These are phyloP conservation scores for Onychostoma macrolepis DNA, from an alignment of 2,113 vertebrate genomes.

Conservation along the genomic window DNA sequence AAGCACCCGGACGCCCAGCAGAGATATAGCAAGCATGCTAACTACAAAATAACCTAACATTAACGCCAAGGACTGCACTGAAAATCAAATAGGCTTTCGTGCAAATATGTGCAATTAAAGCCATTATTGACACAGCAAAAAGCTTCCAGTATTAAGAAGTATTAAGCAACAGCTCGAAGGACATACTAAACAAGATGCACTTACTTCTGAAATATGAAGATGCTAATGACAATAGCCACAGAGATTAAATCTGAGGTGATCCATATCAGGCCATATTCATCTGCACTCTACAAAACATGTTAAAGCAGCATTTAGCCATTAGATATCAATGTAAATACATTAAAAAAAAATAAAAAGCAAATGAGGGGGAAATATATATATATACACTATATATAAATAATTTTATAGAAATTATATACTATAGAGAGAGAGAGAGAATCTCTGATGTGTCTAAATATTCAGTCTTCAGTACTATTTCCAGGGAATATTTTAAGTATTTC, in stretches of 20 bases:
- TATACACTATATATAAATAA: not conserved
- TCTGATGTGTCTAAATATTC: not conserved
- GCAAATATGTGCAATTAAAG: not conserved
- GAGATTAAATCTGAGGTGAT: conserved; percentile 90
- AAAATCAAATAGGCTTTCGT: not conserved
- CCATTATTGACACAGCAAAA: not conserved
- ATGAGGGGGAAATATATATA: not conserved
- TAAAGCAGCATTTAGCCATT: conserved; percentile 49
- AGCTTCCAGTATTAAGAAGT: not conserved
- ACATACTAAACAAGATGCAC: conserved; percentile 63
- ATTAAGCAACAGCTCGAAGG: not conserved
- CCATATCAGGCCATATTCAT: conserved; percentile 91
- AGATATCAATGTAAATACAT: conserved; percentile 10
- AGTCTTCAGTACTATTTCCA: not conserved
- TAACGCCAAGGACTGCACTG: not conserved
- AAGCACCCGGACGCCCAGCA: conserved; percentile 40
- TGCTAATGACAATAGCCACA: conserved; percentile 82
- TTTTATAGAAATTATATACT: too few relatives aligned
- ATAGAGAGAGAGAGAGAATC: too few relatives aligned
- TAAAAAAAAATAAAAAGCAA: not conserved
- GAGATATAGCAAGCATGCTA: conserved; percentile 4
- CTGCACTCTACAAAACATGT: conserved; percentile 82
- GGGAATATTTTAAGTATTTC: not conserved
- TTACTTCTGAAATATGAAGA: conserved; percentile 97
- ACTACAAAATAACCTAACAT: conserved; percentile 1